Percentiles rank a stretch among this genome's conserved stretches.
Evolutionary conservation across 2,888 invertebrate species (phyloP).

Genomic region (Suillia variegata): DNA sequence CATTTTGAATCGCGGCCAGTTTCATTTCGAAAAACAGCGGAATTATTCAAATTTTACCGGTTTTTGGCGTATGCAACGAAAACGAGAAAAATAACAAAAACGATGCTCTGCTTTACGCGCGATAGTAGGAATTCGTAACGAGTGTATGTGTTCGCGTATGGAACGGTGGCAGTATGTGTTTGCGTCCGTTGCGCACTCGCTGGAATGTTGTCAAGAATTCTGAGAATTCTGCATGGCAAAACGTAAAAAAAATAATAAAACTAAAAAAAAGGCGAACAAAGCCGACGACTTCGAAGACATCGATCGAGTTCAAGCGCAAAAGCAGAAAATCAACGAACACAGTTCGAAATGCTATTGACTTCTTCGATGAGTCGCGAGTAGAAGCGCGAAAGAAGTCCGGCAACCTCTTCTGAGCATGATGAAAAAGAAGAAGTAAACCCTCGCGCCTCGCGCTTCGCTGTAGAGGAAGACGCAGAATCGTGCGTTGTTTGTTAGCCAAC

Average conservation of each 20-base stretch:
- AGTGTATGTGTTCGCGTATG: slow-evolving; percentile 22
- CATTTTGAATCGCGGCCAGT: too few species aligned
- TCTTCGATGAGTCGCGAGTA: too few species aligned
- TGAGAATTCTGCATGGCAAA: slow-evolving; percentile 44
- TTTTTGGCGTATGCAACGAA: slow-evolving; percentile 38
- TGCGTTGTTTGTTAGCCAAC: background rate
- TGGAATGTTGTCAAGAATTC: slow-evolving; percentile 54
- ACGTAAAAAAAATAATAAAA: background rate
- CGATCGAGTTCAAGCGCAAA: background rate
- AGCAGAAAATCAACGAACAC: too few species aligned
- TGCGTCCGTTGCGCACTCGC: slow-evolving; percentile 30
- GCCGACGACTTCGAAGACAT: too few species aligned
- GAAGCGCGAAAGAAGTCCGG: too few species aligned
- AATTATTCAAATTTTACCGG: slow-evolving; percentile 42
- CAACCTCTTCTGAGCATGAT: background rate
- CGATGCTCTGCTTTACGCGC: background rate
- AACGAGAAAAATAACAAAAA: too few species aligned
- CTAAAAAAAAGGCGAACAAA: background rate
- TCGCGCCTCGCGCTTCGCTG: background rate
- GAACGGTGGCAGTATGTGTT: background rate
- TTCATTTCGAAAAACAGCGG: slow-evolving; percentile 12
- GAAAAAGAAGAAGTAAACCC: too few species aligned
- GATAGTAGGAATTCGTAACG: slow-evolving; percentile 3
- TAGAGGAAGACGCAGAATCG: background rate
- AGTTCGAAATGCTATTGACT: background rate